Percentiles rank a stretch among this genome's conserved stretches.
phyloP scores from a whole-genome alignment of 35 echinoderm and acorn worm genomes.

The Eucidaris tribuloides region DNA sequence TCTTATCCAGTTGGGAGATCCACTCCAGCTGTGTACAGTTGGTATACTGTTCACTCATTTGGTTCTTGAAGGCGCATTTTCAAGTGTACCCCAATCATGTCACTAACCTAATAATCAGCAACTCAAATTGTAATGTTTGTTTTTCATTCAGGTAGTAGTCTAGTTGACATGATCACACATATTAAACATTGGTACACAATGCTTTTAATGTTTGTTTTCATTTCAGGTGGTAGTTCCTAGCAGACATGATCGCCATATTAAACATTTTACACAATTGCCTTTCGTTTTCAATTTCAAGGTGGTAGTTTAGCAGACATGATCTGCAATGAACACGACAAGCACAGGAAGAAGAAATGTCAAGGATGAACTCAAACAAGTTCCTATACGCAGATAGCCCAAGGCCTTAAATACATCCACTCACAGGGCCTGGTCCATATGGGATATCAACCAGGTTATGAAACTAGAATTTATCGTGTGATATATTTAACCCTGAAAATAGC shows the following conservation, averaged over 20 bases:
- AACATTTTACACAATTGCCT: neutral
- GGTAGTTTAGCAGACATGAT: constrained; percentile 92
- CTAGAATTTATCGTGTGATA: no score
- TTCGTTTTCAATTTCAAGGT: constrained; percentile 29
- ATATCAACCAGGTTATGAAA: no score
- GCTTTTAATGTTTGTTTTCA: neutral
- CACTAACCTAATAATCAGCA: no score
- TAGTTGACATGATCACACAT: constrained; percentile 42
- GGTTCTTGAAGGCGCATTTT: no score
- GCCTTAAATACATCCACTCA: constrained; percentile 86
- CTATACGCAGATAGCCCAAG: constrained; percentile 72
- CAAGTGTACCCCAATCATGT: no score
- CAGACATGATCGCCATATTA: neutral
- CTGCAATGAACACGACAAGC: constrained; percentile 21
- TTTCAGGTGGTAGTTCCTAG: constrained; percentile 85
- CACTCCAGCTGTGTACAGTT: no score
- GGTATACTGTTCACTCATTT: no score
- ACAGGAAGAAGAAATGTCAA: constrained; percentile 39
- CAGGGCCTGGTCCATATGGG: constrained; percentile 95
- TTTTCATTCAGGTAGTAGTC: constrained; percentile 62
- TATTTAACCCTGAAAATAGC: no score
- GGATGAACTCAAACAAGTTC: constrained; percentile 75
- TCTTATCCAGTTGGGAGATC: no score
- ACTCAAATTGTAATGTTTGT: neutral
- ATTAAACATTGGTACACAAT: neutral